Evolutionary conservation across 2,113 vertebrate species (phyloP), one percentile per base, ranked within the genome.

Genomic region (Myiopsitta monachus): DNA sequence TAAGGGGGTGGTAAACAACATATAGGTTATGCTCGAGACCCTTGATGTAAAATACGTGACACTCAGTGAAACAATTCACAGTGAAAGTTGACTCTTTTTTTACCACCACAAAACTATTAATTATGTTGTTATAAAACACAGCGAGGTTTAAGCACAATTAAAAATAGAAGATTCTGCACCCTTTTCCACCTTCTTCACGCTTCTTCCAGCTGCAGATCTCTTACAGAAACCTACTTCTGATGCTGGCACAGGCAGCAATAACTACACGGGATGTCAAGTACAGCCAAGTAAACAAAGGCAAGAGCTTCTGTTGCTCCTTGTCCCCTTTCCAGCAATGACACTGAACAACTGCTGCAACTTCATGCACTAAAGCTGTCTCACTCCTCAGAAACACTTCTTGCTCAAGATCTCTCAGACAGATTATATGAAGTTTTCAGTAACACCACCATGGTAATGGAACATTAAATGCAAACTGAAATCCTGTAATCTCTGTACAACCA

Each of bases 391-490:
- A 90, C 64, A 86, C 63, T 74, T 85, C 79, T 80, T 88, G 83
- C 79, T 39, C 78, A 80, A 93, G 75, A 87, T 81, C 80, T 72
- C 86, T 75, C 90, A 76, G 76, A 43, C 31, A 90, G 72, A 84
- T 92, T 41, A 86, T 9, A 78, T 28, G 22, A 75, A 70, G 69
- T 88, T 93, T 83, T 33, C 83, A 83, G 46, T 75, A 92, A 74
- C 76, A 88, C 4, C 3, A 17, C 85, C 63, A 81, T 36, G 46
- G 76, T 49, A 88, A 92, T 43, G 64, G 73, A 88, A 87, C 59
- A 88, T 38, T 7, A 90, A 74, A 93, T 14, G 55, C 75, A 87
- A 94, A 92, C 80, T 91, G 81, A 47, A 95, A 83, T 54, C 46
- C 61, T 67, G 54, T 36, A 18, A 67, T 77, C 70, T 70, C 63